Base-by-base conservation (phyloP, 2,888 invertebrate species). In the Lasioglossum leucozonium region DNA sequence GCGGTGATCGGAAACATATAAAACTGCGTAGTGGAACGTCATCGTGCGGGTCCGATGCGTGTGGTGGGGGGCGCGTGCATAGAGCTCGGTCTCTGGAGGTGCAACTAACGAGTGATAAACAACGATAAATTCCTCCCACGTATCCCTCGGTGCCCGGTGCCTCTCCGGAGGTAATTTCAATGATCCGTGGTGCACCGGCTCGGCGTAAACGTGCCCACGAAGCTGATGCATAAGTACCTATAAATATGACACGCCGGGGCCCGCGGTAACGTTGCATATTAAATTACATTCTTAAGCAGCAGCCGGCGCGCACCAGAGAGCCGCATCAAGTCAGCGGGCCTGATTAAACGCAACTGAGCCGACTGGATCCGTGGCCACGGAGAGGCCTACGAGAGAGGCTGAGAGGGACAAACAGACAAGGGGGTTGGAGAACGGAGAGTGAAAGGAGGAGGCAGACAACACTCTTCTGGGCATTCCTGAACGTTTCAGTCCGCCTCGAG, bases 261-360 rank as follows among this genome's bases (percentile, higher is more conserved):
- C 89, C 87, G 90, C 89, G 91, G 91, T 91, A 92, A 93, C 91
- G 92, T 91, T 92, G 92, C 91, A 93, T 93, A 93, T 93, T 93
- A 93, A 93, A 93, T 93, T 93, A 93, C 93, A 91, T 91, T 93
- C 93, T 92, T 92, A 92, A 93, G 91, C 90, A 92, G 91, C 88
- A 80, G 84, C 87, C 80, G 79, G 85, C 74, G 87, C 82, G 77
- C 89, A 84, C 83, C 82, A 69, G 87, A 85, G 81, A 87, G 82
- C 81, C 83, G 89, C 88, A 87, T 90, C 90, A 87, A 91, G 87
- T 90, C 90, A 85, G 81, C 88, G 84, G 83, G 79, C 75, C 87
- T 91, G 90, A 89, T 89, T 91, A 88, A 90, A 88, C 89, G 89
- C 81, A 87, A 80, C 84, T 79, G 76, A 76, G 82, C 51, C 44